These are phyloP conservation scores for Pterois miles DNA, from an alignment of 2,797 vertebrate genomes.

Conservation along the genomic window DNA sequence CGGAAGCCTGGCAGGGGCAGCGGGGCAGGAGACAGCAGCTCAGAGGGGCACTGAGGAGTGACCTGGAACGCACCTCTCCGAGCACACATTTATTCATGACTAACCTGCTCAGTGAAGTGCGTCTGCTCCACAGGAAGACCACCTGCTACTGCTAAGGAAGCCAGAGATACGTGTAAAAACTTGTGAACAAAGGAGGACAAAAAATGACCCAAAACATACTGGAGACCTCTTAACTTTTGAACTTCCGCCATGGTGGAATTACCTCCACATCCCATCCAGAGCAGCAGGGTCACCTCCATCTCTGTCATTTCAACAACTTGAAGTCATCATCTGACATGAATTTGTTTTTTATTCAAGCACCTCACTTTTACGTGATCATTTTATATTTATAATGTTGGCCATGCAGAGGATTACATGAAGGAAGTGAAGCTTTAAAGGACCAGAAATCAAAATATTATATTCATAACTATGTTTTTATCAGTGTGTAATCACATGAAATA, in stretches of 20 bases:
- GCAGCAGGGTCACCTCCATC: neutral
- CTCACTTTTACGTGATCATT: neutral
- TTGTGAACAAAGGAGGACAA: neutral
- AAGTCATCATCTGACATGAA: neutral
- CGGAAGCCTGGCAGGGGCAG: constrained; percentile 37
- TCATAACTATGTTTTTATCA: no score
- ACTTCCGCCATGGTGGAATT: neutral
- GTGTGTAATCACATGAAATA: no score
- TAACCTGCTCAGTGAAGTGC: constrained; percentile 38
- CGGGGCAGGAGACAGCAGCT: constrained; percentile 51
- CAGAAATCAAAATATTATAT: no score
- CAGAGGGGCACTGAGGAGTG: constrained; percentile 45
- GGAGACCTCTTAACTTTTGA: neutral
- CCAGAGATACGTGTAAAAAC: neutral
- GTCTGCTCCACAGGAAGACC: neutral
- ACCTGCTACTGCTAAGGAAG: neutral
- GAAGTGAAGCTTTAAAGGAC: neutral
- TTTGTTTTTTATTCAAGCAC: neutral
- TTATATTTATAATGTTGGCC: neutral
- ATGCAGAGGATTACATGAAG: neutral
- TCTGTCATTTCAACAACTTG: neutral
- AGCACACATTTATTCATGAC: constrained; percentile 43
- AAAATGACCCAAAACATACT: neutral
- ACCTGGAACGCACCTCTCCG: constrained; percentile 13
- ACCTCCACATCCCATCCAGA: neutral